Conservation (phyloP, 2,888 invertebrate genomes). For the Trypoxylon attenuatum region DNA sequence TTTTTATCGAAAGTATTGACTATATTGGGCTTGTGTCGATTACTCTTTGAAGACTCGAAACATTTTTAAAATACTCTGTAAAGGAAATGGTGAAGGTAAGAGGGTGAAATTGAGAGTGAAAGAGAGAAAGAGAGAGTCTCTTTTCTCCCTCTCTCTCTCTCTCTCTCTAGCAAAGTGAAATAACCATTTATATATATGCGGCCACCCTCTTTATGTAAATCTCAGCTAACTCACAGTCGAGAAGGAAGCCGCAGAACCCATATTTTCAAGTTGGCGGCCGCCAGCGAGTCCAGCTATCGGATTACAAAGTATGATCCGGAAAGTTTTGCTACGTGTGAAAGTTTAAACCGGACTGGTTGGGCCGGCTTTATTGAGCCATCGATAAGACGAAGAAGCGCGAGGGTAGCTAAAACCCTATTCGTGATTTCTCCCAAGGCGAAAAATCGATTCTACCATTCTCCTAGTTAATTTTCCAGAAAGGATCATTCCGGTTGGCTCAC, state of each 20-base stretch:
- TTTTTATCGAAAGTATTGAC: too few relatives aligned
- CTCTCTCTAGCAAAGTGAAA: neutral
- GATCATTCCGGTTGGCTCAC: too few relatives aligned
- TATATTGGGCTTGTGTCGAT: too few relatives aligned
- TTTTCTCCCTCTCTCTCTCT: too few relatives aligned
- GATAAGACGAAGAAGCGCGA: slow-evolving; percentile 21
- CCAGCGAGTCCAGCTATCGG: slow-evolving; percentile 3
- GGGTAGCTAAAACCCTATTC: slow-evolving; percentile 27
- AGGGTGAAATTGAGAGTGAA: too few relatives aligned
- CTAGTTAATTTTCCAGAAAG: neutral
- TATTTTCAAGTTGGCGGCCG: neutral
- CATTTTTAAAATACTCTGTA: too few relatives aligned
- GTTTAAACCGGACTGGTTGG: slow-evolving; percentile 19
- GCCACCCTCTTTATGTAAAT: neutral
- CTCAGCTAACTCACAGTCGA: neutral
- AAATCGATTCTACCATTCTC: slow-evolving; percentile 21
- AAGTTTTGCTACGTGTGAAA: slow-evolving; percentile 30
- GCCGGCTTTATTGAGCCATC: slow-evolving; percentile 28
- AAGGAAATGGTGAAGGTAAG: too few relatives aligned
- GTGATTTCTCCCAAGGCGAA: slow-evolving; percentile 12
- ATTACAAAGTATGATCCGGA: slow-evolving; percentile 31
- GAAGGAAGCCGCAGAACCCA: neutral
- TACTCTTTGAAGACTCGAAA: too few relatives aligned
- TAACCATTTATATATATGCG: neutral
- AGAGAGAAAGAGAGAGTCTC: too few relatives aligned